phyloP scores from a whole-genome alignment of 1,140 invertebrate genomes.

The Cylas formicarius region DNA sequence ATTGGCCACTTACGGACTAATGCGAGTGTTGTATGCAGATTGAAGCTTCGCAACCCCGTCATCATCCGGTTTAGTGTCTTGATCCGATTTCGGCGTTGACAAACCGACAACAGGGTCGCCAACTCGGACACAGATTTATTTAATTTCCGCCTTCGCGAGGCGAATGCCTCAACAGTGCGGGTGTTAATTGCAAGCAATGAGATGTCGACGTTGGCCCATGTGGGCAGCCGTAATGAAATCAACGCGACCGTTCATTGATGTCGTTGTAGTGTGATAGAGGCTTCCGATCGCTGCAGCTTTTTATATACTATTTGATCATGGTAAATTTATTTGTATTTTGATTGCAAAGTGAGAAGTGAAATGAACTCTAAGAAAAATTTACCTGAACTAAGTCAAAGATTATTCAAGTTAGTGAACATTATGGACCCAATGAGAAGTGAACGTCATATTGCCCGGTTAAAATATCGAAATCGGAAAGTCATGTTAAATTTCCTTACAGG shows the following conservation, averaged over 20 bases:
- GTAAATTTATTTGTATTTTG: too few relatives aligned
- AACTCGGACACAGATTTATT: conserved; percentile 31
- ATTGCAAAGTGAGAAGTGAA: too few relatives aligned
- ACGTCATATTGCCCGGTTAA: too few relatives aligned
- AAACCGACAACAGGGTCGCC: conserved; percentile 23
- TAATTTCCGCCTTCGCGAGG: conserved; percentile 27
- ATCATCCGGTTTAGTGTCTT: conserved; percentile 26
- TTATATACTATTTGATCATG: too few relatives aligned
- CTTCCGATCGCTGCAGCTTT: too few relatives aligned
- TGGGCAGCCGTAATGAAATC: conserved; percentile 13
- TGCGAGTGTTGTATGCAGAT: conserved; percentile 29
- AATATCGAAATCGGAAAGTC: too few relatives aligned
- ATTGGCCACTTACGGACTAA: conserved; percentile 35
- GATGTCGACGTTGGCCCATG: conserved; percentile 4
- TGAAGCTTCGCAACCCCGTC: conserved; percentile 25
- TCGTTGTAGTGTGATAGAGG: too few relatives aligned
- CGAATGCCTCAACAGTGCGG: conserved; percentile 11
- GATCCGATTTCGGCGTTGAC: conserved; percentile 30
- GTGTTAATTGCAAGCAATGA: conserved; percentile 1
- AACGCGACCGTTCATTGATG: conserved; percentile 5
- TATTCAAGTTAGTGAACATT: too few relatives aligned
- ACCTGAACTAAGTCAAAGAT: too few relatives aligned
- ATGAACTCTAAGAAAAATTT: too few relatives aligned
- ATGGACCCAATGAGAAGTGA: too few relatives aligned
- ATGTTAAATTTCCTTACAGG: too few relatives aligned